Base-by-base conservation (phyloP, 2,113 vertebrate genomes). In the Prunella himalayana region DNA sequence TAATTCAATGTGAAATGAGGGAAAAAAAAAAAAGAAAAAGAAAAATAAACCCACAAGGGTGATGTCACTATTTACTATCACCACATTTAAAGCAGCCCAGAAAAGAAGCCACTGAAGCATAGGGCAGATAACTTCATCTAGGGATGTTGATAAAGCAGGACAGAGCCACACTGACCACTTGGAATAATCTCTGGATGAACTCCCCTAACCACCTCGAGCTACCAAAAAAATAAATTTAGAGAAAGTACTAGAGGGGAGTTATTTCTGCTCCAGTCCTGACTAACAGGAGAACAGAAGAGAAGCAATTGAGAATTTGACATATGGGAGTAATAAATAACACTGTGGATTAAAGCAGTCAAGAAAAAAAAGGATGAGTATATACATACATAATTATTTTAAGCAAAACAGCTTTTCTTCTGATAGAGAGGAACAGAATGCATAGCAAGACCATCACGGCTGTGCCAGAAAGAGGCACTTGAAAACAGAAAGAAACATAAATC, bases 401-500 rank as follows among this genome's bases (percentile, higher is more conserved):
- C 61, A 82, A 91, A 96, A 82, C 85, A 96, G 69, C 64, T 92
- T 93, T 87, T 82, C 57, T 94, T 80, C 76, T 86, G 80, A 86
- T 95, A 83, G 4, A 80, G 45, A 82, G 45, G 61, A 96, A 90
- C 70, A 93, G 95, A 95, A 96, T 50, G 82, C 71, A 72, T 56
- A 91, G 81, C 84, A 93, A 82, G 84, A 91, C 90, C 85, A 72
- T 75, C 12, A 1, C 7, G 28, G 45, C 66, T 6, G 3, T 90
- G 90, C 95, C 92, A 94, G 79, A 93, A 82, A 75, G 71, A 96
- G 71, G 75, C 88, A 93, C 92, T 97, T 91, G 73, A 90, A 94
- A 95, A 89, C 44, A 72, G 78, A 82, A 91, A 91, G 77, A 92
- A 95, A 96, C 84, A 93, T 90, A 93, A 95, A 96, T 96, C 92